Base-by-base conservation (phyloP, 2,888 invertebrate species). In the Saturnia pavonia region DNA sequence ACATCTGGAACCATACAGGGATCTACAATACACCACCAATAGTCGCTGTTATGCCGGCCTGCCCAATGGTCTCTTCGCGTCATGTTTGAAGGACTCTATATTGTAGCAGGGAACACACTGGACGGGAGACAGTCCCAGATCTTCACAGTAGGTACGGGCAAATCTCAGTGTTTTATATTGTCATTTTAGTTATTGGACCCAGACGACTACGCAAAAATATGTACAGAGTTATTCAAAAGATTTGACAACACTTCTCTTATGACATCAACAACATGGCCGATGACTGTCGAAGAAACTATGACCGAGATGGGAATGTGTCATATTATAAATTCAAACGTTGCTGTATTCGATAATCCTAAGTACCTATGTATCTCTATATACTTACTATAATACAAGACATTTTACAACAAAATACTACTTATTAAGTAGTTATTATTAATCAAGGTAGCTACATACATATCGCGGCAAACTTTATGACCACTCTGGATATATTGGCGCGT, bases 261-360 rank as follows among this genome's bases (percentile, higher is more conserved):
- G 0, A 89, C 88, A 12, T 86, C 82, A 65, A 80, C 81, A 14
- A 80, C 89, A 66, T 84, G 90, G 83, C 90, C 92, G 69, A 86
- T 95, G 73, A 82, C 86, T 34, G 82, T 96, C 42, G 92, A 95
- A 71, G 86, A 93, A 71, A 94, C 94, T 0, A 94, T 96, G 85
- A 96, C 96, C 0, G 96, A 96, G 84, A 92, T 95, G 88, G 96
- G 96, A 48, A 94, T 96, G 88, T 96, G 96, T 79, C 96, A 96
- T 83, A 92, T 95, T 27, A 95, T 96, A 77, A 96, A 96, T 82
- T 96, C 96, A 0, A 94, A 96, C 77, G 92, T 96, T 69, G 96
- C 96, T 0, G 81, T 91, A 43, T 94, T 94, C 76, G 95, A 94
- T 79, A 91, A 94, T 66, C 94, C 94, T 19, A 82, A 83, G 95